Conservation (phyloP, 2,113 vertebrate species). For the Aythya baeri region DNA sequence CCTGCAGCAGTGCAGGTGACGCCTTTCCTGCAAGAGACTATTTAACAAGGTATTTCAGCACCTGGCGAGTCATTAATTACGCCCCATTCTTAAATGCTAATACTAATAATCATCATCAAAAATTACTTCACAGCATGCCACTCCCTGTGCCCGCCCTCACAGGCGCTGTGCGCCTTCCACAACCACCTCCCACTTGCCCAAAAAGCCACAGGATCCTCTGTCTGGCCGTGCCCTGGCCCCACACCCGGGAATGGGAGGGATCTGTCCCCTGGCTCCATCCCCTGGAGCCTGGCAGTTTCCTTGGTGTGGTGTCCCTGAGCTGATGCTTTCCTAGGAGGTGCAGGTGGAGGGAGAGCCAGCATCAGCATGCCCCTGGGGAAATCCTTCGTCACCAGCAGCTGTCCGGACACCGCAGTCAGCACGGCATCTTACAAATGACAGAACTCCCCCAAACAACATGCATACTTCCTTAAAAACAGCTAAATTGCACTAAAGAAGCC, state of each 20-base stretch:
- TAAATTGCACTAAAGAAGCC: not conserved
- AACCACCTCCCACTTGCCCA: not conserved
- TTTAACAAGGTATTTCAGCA: not conserved
- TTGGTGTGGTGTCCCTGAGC: not conserved
- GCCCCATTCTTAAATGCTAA: not conserved
- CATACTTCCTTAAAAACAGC: not conserved
- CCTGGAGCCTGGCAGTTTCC: not conserved
- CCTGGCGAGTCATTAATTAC: conserved; percentile 20
- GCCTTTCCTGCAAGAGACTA: not conserved
- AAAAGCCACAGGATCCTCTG: not conserved
- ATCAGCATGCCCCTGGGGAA: not conserved
- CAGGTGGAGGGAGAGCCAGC: fast-evolving
- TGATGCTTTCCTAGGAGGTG: not conserved
- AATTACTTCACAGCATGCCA: not conserved
- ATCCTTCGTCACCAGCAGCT: not conserved
- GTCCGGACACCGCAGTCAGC: not conserved
- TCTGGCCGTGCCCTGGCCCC: not conserved
- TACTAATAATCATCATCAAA: not conserved
- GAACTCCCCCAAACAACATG: not conserved
- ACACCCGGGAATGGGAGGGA: not conserved
- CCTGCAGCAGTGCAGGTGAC: not conserved
- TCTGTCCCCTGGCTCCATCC: not conserved
- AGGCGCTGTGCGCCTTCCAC: not conserved
- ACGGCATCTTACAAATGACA: not conserved
- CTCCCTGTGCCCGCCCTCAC: fast-evolving